Evolutionary conservation across 2,113 vertebrate species (phyloP), one percentile per base, ranked within the genome.

Genomic region (Labeo rohita): DNA sequence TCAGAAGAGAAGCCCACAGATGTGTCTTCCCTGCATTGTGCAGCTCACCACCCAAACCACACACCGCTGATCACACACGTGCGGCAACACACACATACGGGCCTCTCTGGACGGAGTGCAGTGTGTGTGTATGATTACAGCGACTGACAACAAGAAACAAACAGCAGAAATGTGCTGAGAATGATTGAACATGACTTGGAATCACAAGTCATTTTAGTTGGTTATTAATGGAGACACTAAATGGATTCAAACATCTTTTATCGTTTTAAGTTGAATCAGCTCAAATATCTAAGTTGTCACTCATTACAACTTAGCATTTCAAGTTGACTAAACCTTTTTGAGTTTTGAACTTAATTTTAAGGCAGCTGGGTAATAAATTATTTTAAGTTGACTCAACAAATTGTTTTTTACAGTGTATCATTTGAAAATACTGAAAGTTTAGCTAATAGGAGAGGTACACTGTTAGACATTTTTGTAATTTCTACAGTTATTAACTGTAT

Each of bases 1-100:
- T 77, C 49, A 36, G 34, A 47, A n/a, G 73, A 77, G 66, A 28
- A 28, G 28, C 80, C 8, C 16, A 28, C 28, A 73, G 54, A 83
- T 54, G 43, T 56, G 86, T 72, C 68, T 72, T 8, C 66, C 36
- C 36, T 43, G 36, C 16, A 43, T 16, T 1, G 13, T 86, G 78
- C 79, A 86, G 80, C 80, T 90, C 85, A 79, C 75, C 65, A 63
- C 77, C 65, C 75, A 91, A 86, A 91, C 88, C 89, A 81, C 89
- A 90, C 52, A 59, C 34, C 79, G 77, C 77, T 89, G 87, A 88
- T 87, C 83, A 63, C 85, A 87, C 88, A 36, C 56, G 79, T 73
- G 78, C 85, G 81, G 72, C 86, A 85, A 85, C 82, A 76, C 76
- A 89, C 82, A 86, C 77, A 61, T 36, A 54, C 10, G 18, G 16